Percentiles rank a stretch among this genome's conserved stretches.
Conservation (phyloP, 2,113 vertebrate genomes). For the Brachyistius frenatus region DNA sequence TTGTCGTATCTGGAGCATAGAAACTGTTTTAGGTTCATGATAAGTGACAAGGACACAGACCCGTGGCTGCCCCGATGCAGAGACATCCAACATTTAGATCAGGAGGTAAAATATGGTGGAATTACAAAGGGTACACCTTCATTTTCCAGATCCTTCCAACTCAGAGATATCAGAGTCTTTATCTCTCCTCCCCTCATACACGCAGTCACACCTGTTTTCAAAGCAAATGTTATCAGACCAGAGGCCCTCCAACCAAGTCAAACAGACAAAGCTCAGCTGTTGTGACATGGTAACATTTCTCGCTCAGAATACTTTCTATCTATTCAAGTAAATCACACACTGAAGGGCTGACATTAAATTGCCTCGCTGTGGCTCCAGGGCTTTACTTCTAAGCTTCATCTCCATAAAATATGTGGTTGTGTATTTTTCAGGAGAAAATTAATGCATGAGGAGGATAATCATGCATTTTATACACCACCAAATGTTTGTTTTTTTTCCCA, state of each 20-base stretch:
- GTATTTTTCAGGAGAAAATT: slow-evolving; percentile 32
- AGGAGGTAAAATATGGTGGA: slow-evolving; percentile 17
- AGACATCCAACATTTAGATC: slow-evolving; percentile 19
- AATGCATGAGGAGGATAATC: slow-evolving; percentile 28
- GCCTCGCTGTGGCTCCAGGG: slow-evolving; percentile 28
- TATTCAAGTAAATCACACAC: slow-evolving; percentile 43
- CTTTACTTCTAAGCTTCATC: slow-evolving; percentile 36
- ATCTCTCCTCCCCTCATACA: slow-evolving; percentile 29
- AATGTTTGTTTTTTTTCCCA: slow-evolving; percentile 13
- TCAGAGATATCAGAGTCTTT: slow-evolving; percentile 26
- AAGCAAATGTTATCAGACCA: slow-evolving; percentile 63
- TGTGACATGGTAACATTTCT: slow-evolving; percentile 48
- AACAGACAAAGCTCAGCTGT: slow-evolving; percentile 53
- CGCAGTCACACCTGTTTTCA: slow-evolving; percentile 59
- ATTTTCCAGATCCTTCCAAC: slow-evolving; percentile 26
- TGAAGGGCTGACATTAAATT: slow-evolving; percentile 38
- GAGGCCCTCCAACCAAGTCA: slow-evolving; percentile 54
- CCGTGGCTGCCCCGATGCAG: slow-evolving; percentile 11
- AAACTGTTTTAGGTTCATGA: slow-evolving; percentile 41
- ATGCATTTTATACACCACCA: slow-evolving; percentile 21
- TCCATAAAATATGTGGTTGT: slow-evolving; percentile 21
- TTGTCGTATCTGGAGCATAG: slow-evolving; percentile 19
- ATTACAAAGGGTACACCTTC: slow-evolving; percentile 24
- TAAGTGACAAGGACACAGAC: slow-evolving; percentile 27
- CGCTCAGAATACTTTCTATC: slow-evolving; percentile 36